These are phyloP conservation scores for Microtus pennsylvanicus DNA, from an alignment of 2,113 vertebrate species.

Conservation along the genomic window DNA sequence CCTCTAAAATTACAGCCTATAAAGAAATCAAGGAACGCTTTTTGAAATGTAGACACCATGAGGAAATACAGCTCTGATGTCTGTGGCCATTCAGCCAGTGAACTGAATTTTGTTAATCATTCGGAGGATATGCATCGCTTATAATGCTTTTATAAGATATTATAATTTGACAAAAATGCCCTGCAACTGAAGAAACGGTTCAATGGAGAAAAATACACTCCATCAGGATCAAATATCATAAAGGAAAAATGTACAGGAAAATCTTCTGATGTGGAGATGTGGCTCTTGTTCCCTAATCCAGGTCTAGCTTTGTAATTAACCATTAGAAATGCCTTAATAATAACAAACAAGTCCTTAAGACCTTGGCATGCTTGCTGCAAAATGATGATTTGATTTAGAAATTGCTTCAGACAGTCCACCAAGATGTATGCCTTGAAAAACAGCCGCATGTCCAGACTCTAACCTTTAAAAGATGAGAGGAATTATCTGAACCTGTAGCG, in stretches of 20 bases:
- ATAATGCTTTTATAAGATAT: neutral
- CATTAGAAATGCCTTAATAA: conserved; percentile 1
- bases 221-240: conserved; percentile 31
- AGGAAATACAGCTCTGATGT: conserved; percentile 5
- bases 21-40: neutral
- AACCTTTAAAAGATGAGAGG: conserved; percentile 78
- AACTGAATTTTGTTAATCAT: conserved; percentile 24
- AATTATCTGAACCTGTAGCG: conserved; percentile 71
- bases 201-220: conserved; percentile 12
- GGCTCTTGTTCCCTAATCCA: neutral
- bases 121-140: neutral
- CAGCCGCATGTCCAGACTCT: conserved; percentile 44
- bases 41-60: neutral
- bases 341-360: conserved; percentile 53
- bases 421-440: conserved; percentile 70
- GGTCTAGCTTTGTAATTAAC: conserved; percentile 52
- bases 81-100: neutral
- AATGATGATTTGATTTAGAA: conserved; percentile 69
- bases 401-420: conserved; percentile 61
- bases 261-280: neutral
- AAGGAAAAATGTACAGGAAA: conserved; percentile 32
- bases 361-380: conserved; percentile 54
- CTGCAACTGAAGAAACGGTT: conserved; percentile 23
- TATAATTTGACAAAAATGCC: conserved; percentile 55
- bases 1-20: neutral